Conservation (phyloP, 2,113 vertebrate species). For the Catharus bicknelli region DNA sequence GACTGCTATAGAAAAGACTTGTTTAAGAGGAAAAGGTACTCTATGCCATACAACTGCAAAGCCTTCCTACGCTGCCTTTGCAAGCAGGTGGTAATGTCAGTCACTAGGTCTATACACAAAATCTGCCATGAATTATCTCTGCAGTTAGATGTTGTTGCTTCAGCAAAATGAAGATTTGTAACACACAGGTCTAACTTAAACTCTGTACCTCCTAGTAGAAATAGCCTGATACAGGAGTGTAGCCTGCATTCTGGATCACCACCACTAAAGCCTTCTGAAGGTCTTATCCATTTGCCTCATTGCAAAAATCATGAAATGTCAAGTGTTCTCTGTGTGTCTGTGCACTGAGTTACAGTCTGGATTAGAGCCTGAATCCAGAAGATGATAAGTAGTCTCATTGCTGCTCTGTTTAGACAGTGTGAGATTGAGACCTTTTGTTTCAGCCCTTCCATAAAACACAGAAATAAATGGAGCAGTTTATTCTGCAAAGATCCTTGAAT, state of each 20-base stretch:
- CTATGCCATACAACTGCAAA: background rate
- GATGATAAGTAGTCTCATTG: background rate
- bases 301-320: background rate
- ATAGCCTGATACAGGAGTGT: background rate
- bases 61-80: background rate
- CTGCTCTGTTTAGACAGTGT: background rate
- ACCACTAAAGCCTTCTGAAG: background rate
- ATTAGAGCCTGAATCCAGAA: constrained; percentile 1
- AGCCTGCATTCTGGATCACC: background rate
- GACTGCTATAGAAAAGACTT: background rate
- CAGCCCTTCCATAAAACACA: background rate
- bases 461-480: constrained; percentile 11
- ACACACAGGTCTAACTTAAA: background rate
- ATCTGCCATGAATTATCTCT: background rate
- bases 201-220: background rate
- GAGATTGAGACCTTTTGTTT: background rate
- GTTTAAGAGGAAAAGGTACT: background rate
- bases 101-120: background rate
- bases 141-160: background rate
- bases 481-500: background rate
- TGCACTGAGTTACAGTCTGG: background rate
- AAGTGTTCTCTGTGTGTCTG: background rate
- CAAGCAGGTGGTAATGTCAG: background rate
- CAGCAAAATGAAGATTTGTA: background rate
- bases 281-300: background rate